These are phyloP conservation scores for Brenthis ino DNA, from an alignment of 2,888 invertebrate species.

Conservation along the genomic window DNA sequence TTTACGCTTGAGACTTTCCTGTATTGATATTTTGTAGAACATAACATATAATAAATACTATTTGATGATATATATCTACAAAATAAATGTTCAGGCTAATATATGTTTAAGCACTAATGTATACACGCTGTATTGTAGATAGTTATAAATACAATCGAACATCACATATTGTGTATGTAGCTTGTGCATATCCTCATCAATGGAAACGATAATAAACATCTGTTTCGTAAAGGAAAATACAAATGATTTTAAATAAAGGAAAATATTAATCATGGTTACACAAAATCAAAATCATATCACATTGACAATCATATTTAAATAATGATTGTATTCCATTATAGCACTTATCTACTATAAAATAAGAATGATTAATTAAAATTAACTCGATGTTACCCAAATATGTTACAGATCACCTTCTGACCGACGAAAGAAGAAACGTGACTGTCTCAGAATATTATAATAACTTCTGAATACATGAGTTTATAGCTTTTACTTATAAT, in stretches of 20 bases:
- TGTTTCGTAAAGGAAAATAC: background rate
- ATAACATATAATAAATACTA: background rate
- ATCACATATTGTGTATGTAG: slow-evolving; percentile 18
- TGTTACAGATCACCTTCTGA: slow-evolving; percentile 70
- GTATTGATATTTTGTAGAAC: slow-evolving; percentile 28
- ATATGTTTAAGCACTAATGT: background rate
- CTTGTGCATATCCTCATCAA: slow-evolving; percentile 16
- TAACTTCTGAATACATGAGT: background rate
- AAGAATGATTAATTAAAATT: slow-evolving; percentile 22
- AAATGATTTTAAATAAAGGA: background rate
- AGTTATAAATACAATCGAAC: slow-evolving; percentile 6
- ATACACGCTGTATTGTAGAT: slow-evolving; percentile 20
- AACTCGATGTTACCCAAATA: slow-evolving; percentile 47
- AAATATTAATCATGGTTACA: slow-evolving; percentile 1
- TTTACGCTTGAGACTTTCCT: slow-evolving; percentile 31
- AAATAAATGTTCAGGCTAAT: slow-evolving; percentile 11
- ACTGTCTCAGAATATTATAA: slow-evolving; percentile 32
- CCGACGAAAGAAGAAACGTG: slow-evolving; percentile 55
- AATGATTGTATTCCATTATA: background rate
- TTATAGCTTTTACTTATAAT: background rate
- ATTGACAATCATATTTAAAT: background rate
- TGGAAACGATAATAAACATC: background rate
- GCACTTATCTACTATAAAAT: background rate
- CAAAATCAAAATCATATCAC: slow-evolving; percentile 5
- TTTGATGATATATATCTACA: background rate